Conservation (phyloP, 1,140 invertebrate genomes). For the Odontomachus brunneus region DNA sequence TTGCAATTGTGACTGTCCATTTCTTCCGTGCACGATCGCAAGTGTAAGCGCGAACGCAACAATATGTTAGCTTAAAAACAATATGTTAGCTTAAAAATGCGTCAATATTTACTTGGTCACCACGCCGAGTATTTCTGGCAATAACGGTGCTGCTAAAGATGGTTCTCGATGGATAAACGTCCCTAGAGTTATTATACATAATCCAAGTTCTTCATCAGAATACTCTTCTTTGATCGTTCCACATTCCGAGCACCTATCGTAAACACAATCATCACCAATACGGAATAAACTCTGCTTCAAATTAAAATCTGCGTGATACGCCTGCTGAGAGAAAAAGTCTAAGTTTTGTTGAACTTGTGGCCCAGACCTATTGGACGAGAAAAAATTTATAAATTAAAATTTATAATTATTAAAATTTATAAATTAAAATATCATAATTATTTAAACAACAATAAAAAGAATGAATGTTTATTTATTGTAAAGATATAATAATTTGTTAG, state of each 20-base stretch:
- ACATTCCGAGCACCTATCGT: slow-evolving; percentile 92
- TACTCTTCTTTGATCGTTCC: slow-evolving; percentile 95
- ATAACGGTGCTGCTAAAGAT: slow-evolving; percentile 94
- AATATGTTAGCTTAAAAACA: not conserved
- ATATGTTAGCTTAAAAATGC: slow-evolving; percentile 6
- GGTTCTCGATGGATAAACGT: slow-evolving; percentile 99
- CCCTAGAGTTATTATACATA: slow-evolving; percentile 96
- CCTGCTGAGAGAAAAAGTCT: slow-evolving; percentile 81
- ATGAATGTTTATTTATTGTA: too few relatives aligned
- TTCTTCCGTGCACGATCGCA: too few relatives aligned
- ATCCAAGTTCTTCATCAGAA: slow-evolving; percentile 97
- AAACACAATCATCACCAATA: slow-evolving; percentile 90
- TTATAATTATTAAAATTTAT: too few relatives aligned
- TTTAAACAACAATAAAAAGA: slow-evolving; percentile 40
- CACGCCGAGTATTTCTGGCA: slow-evolving; percentile 96
- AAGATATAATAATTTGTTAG: not conserved
- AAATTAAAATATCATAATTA: slow-evolving; percentile 15
- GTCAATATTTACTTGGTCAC: slow-evolving; percentile 90
- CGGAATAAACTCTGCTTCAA: slow-evolving; percentile 88
- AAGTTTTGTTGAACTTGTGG: slow-evolving; percentile 75
- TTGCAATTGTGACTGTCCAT: too few relatives aligned
- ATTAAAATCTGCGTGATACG: slow-evolving; percentile 84
- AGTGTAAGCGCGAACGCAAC: too few relatives aligned
- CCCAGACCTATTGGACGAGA: slow-evolving; percentile 64
- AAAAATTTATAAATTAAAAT: slow-evolving; percentile 16